Percentiles rank a stretch among this genome's conserved stretches.
Evolutionary conservation across 2,113 vertebrate genomes (phyloP).

Genomic region (Fulmarus glacialis): DNA sequence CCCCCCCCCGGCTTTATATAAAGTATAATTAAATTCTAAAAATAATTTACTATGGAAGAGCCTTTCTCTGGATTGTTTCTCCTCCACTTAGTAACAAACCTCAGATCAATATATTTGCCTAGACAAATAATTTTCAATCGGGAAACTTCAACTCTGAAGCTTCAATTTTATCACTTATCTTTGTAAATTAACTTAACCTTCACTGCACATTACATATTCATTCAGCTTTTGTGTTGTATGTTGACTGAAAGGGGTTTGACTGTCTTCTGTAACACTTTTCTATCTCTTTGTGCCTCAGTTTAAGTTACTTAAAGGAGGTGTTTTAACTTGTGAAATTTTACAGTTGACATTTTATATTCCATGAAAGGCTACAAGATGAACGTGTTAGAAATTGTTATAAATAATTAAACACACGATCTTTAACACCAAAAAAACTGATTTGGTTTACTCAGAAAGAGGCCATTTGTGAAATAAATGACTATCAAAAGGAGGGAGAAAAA

Average conservation of each 20-base stretch:
- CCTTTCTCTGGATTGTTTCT: not conserved
- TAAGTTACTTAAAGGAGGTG: not conserved
- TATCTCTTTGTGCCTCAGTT: not conserved
- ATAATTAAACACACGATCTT: not conserved
- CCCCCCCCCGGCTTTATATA: fast-evolving
- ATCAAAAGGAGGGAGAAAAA: not conserved
- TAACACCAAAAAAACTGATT: not conserved
- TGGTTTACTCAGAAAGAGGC: not conserved
- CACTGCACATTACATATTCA: not conserved
- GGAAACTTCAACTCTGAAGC: not conserved
- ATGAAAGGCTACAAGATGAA: not conserved
- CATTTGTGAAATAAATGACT: not conserved
- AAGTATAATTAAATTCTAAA: not conserved
- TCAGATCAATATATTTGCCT: not conserved
- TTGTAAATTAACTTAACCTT: not conserved
- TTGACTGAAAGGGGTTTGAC: not conserved
- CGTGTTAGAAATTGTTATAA: not conserved
- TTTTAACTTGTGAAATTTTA: not conserved
- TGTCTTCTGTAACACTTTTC: not conserved
- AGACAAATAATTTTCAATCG: not conserved
- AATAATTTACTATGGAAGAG: not conserved
- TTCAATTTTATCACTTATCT: not conserved
- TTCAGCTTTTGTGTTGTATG: not conserved
- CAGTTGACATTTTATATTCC: not conserved
- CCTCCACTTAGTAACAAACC: not conserved